Evolutionary conservation across 1,140 invertebrate genomes (phyloP).

Genomic region (Penaeus vannamei): DNA sequence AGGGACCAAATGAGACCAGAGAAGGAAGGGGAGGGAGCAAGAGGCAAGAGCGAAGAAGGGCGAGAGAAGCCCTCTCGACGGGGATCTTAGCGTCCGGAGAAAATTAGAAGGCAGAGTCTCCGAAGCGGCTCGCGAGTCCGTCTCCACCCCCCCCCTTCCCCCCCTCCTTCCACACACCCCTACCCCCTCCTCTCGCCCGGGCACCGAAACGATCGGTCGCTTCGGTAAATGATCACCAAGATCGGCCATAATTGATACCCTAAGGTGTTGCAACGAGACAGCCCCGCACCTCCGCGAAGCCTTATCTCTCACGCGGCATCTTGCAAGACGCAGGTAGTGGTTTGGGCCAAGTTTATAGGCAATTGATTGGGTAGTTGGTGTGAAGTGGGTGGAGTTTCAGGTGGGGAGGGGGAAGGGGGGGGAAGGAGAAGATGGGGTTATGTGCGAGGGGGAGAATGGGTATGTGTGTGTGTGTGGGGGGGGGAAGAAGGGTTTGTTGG

Average conservation of each 20-base stretch:
- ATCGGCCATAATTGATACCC: constrained; percentile 62
- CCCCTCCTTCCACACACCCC: no score
- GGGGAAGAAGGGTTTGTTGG: no score
- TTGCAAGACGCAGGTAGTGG: constrained; percentile 56
- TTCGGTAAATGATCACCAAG: constrained; percentile 54
- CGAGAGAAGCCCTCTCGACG: no score
- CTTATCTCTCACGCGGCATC: constrained; percentile 65
- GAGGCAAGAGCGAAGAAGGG: no score
- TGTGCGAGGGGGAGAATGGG: background rate
- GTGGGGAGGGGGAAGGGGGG: background rate
- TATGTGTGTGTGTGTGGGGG: no score
- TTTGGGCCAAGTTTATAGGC: constrained; percentile 57
- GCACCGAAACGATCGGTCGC: constrained; percentile 39
- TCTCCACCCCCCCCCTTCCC: no score
- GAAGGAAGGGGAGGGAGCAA: no score
- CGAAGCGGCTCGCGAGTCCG: background rate
- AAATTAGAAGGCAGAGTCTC: constrained; percentile 22
- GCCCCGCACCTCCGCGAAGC: constrained; percentile 40
- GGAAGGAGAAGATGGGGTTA: background rate
- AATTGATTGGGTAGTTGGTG: constrained; percentile 60
- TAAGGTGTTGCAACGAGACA: constrained; percentile 60
- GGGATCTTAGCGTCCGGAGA: constrained; percentile 41
- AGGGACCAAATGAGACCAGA: no score
- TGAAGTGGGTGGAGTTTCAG: constrained; percentile 56
- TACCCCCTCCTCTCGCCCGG: no score